Percentiles rank a stretch among this genome's conserved stretches.
Evolutionary conservation across 2,888 invertebrate genomes (phyloP).

Genomic region (Acleris cristana): DNA sequence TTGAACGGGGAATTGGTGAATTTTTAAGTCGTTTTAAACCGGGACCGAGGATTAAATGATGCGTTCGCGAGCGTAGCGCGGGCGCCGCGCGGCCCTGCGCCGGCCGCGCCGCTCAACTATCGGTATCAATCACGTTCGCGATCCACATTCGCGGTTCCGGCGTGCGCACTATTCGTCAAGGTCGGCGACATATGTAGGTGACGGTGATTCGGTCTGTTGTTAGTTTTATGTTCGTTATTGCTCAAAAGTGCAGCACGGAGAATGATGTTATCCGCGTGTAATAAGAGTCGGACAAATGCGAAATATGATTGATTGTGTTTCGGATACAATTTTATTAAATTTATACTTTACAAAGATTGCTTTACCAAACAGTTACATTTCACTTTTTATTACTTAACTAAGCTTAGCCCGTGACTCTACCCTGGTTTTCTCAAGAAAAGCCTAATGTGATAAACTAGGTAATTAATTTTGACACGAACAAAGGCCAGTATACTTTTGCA

Average conservation of each 20-base stretch:
- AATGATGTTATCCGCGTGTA: conserved; percentile 20
- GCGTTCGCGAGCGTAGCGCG: conserved; percentile 46
- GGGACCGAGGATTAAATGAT: conserved; percentile 50
- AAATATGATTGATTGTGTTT: conserved; percentile 9
- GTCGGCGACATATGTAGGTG: conserved; percentile 68
- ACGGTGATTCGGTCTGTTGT: conserved; percentile 48
- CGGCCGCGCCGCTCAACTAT: conserved; percentile 20
- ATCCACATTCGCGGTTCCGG: conserved; percentile 49
- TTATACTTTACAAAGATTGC: background rate
- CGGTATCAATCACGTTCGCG: conserved; percentile 63
- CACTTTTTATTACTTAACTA: too few species aligned
- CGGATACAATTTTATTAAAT: background rate
- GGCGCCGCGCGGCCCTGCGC: background rate
- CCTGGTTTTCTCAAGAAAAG: too few species aligned
- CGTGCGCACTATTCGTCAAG: conserved; percentile 67
- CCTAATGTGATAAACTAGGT: too few species aligned
- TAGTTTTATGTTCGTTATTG: conserved; percentile 38
- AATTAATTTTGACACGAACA: too few species aligned
- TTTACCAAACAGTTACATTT: background rate
- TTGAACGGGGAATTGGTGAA: conserved; percentile 79
- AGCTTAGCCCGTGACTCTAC: too few species aligned
- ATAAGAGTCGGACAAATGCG: background rate
- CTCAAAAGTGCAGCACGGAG: conserved; percentile 24
- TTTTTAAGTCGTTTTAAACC: conserved; percentile 79
- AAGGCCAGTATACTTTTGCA: too few species aligned